Conservation (phyloP, 2,888 invertebrate genomes). For the Andrena dorsata region DNA sequence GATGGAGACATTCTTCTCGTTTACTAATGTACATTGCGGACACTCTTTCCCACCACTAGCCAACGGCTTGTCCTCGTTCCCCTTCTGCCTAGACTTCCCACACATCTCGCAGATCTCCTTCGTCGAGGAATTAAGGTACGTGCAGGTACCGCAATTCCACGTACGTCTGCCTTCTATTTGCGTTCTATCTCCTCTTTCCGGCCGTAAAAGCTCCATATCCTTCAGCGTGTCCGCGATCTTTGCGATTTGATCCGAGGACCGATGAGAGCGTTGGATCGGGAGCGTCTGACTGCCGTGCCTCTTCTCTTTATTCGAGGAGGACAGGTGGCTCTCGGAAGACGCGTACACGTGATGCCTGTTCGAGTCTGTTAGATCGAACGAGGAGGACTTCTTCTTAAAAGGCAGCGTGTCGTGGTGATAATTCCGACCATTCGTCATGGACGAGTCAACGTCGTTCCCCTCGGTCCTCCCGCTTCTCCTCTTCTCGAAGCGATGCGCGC, state of each 20-base stretch:
- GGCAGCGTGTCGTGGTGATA: conserved; percentile 67
- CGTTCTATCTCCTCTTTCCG: conserved; percentile 80
- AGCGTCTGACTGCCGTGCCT: conserved; percentile 73
- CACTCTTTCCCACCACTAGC: conserved; percentile 92
- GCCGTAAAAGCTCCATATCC: conserved; percentile 84
- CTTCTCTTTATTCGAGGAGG: conserved; percentile 58
- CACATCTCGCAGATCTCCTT: conserved; percentile 91
- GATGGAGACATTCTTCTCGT: conserved; percentile 87
- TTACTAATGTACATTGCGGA: conserved; percentile 91
- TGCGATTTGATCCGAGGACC: conserved; percentile 65
- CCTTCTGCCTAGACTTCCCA: conserved; percentile 87
- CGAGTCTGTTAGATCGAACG: conserved; percentile 72
- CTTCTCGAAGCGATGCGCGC: conserved; percentile 62
- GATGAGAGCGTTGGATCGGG: conserved; percentile 68
- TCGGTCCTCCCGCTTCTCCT: conserved; percentile 55
- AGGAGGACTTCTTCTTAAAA: conserved; percentile 72
- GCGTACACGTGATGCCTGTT: conserved; percentile 54
- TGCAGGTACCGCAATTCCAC: conserved; percentile 91
- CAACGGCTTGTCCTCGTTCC: conserved; percentile 88
- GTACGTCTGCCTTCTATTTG: conserved; percentile 81
- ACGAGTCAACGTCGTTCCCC: conserved; percentile 43
- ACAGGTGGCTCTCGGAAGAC: conserved; percentile 37
- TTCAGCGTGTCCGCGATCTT: conserved; percentile 68
- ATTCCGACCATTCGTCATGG: conserved; percentile 66
- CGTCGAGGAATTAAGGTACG: conserved; percentile 87